Evolutionary conservation across 2,113 vertebrate genomes (phyloP).

Genomic region (Mustelus asterias): DNA sequence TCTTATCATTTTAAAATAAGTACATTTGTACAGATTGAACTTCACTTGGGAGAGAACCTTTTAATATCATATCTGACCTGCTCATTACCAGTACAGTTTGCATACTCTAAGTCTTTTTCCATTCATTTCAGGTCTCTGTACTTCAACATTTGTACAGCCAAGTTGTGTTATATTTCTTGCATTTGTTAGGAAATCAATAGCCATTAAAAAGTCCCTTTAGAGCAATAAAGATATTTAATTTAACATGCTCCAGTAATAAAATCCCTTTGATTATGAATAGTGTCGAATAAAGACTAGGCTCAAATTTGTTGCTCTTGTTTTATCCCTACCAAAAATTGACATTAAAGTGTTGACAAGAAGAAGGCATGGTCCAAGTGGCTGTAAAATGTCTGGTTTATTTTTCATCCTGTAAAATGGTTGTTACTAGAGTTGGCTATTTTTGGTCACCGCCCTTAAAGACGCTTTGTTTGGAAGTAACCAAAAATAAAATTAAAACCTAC

Average conservation of each 20-base stretch:
- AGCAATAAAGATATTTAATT: conserved; percentile 32
- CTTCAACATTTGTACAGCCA: background rate
- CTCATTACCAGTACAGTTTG: background rate
- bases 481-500: conserved; percentile 43
- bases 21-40: background rate
- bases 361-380: background rate
- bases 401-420: background rate
- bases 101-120: background rate
- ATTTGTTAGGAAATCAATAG: conserved; percentile 18
- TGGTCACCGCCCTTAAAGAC: background rate
- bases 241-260: conserved; percentile 27
- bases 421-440: background rate
- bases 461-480: conserved; percentile 3
- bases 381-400: background rate
- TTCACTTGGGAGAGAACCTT: background rate
- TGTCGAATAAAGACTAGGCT: background rate
- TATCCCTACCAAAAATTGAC: background rate
- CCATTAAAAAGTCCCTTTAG: conserved; percentile 18
- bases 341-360: background rate
- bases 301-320: background rate
- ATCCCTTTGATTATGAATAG: conserved; percentile 20
- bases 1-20: background rate
- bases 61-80: background rate
- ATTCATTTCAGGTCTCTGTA: background rate
- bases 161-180: conserved; percentile 7